Evolutionary conservation across 2,113 vertebrate genomes (phyloP).

Genomic region (Haemorhous mexicanus): DNA sequence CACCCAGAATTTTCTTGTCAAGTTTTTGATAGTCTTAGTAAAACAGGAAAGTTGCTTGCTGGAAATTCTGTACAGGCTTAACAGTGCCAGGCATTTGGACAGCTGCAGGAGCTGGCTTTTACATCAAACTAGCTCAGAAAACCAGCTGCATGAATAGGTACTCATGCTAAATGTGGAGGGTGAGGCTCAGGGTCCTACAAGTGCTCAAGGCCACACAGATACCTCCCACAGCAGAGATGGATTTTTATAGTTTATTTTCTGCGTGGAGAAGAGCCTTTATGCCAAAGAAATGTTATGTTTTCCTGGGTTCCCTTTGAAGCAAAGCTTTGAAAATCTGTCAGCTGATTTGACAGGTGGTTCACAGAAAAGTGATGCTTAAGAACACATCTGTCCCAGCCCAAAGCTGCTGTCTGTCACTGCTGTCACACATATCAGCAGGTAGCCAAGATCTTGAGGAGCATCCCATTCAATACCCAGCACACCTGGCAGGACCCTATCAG

Average conservation of each 20-base stretch:
- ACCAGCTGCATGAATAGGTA: background rate
- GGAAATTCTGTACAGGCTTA: background rate
- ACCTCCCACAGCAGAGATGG: background rate
- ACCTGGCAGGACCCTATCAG: background rate
- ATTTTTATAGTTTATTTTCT: background rate
- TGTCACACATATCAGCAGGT: background rate
- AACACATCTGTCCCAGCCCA: background rate
- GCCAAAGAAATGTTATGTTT: background rate
- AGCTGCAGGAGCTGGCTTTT: background rate
- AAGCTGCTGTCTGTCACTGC: background rate
- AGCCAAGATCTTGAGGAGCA: background rate
- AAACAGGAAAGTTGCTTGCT: background rate
- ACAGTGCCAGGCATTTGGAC: background rate
- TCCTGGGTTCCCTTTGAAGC: background rate
- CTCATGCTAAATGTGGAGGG: background rate
- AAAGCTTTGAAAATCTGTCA: background rate
- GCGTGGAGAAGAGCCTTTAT: background rate
- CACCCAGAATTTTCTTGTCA: background rate
- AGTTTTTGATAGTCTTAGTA: background rate
- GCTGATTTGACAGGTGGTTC: background rate
- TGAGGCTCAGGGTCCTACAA: background rate
- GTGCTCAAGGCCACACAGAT: background rate
- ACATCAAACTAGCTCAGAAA: background rate
- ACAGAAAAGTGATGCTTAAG: background rate
- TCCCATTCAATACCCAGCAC: background rate